Percentiles rank a stretch among this genome's conserved stretches.
phyloP scores from a whole-genome alignment of 2,797 vertebrate species.

The Oreochromis mossambicus region DNA sequence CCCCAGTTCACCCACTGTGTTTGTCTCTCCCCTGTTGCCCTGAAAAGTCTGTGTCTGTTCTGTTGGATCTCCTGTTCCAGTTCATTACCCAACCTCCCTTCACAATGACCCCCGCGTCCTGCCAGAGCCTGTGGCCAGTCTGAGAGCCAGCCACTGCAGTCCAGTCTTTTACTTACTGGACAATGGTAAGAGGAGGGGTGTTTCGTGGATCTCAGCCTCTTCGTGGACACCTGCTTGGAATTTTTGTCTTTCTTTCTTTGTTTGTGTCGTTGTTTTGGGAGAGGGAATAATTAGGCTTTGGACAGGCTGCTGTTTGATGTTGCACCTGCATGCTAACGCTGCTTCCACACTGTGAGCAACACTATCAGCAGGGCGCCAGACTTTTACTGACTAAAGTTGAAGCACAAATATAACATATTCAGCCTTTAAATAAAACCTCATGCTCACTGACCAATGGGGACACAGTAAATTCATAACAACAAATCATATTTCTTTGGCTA shows the following conservation, averaged over 20 bases:
- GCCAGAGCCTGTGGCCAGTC: constrained; percentile 77
- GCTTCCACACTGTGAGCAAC: constrained; percentile 65
- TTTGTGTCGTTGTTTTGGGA: background rate
- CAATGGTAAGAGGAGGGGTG: constrained; percentile 79
- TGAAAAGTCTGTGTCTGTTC: constrained; percentile 71
- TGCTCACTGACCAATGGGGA: background rate
- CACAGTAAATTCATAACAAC: background rate
- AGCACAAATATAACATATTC: background rate
- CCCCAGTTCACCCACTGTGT: constrained; percentile 45
- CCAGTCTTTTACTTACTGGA: constrained; percentile 85
- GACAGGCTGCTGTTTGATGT: constrained; percentile 35
- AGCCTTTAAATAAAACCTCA: background rate
- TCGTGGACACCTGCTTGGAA: constrained; percentile 51
- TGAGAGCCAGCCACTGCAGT: constrained; percentile 82
- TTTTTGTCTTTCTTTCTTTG: background rate
- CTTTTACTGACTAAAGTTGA: background rate
- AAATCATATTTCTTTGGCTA: background rate
- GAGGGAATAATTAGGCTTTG: background rate
- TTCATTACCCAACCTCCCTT: constrained; percentile 78
- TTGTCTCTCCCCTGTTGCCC: constrained; percentile 43
- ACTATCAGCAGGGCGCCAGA: background rate
- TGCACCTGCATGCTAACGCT: constrained; percentile 59
- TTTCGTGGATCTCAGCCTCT: constrained; percentile 32
- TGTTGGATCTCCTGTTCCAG: constrained; percentile 79
- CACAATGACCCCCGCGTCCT: constrained; percentile 78